A percentile compares a stretch with the other conserved stretches of the same genome.
These are phyloP conservation scores for Salticus scenicus DNA, from an alignment of 2,888 invertebrate species.

Conservation along the genomic window DNA sequence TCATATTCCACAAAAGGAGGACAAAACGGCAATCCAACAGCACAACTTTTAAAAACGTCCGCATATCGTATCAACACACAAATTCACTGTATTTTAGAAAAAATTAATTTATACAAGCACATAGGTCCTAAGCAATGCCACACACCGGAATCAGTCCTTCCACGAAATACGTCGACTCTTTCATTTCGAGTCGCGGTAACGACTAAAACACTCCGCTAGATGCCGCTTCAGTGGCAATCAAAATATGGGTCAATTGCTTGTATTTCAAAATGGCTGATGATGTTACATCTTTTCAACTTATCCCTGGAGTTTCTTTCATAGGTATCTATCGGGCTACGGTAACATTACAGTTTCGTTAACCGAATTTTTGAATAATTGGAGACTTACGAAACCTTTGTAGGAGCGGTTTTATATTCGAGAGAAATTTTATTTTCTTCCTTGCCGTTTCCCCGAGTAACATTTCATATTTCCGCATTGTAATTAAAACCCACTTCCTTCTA, in stretches of 20 bases:
- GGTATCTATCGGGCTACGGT: neutral
- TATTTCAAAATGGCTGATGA: slow-evolving; percentile 49
- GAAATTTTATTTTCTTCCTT: too few relatives aligned
- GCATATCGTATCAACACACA: neutral
- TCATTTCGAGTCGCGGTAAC: neutral
- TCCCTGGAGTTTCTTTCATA: neutral
- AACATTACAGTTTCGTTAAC: neutral
- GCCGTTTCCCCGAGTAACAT: neutral
- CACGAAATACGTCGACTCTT: neutral
- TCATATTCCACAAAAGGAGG: neutral
- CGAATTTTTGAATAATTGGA: slow-evolving; percentile 9
- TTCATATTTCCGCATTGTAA: too few relatives aligned
- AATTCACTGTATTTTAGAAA: neutral
- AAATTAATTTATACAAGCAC: neutral
- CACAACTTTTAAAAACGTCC: neutral
- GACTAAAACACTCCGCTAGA: slow-evolving; percentile 52
- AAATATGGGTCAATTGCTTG: slow-evolving; percentile 56
- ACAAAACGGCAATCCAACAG: neutral
- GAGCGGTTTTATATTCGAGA: neutral
- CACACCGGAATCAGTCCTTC: neutral
- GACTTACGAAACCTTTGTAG: slow-evolving; percentile 30
- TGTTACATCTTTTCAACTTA: slow-evolving; percentile 15
- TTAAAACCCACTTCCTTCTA: too few relatives aligned
- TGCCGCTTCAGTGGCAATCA: slow-evolving; percentile 53
- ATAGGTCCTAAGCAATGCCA: neutral